These are phyloP conservation scores for Naja naja DNA, from an alignment of 2,113 vertebrate species.

Conservation along the genomic window DNA sequence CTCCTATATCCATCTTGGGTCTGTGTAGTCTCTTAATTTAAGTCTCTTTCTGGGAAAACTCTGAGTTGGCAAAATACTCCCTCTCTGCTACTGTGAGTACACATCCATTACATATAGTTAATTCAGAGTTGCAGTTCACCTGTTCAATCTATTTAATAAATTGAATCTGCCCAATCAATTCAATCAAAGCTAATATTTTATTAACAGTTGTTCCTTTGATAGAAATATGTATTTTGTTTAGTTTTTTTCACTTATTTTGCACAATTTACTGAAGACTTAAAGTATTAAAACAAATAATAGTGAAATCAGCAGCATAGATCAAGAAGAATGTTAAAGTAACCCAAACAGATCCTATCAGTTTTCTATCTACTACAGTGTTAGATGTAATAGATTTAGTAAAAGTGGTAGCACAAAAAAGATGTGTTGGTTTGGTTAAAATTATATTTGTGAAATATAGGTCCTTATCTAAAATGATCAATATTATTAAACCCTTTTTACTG, in stretches of 20 bases:
- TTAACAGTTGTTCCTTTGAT: not conserved
- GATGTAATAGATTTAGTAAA: not conserved
- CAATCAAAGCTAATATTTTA: not conserved
- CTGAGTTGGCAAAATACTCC: not conserved
- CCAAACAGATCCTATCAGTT: not conserved
- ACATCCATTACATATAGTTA: not conserved
- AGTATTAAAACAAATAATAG: not conserved
- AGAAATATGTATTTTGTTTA: not conserved
- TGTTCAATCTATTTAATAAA: not conserved
- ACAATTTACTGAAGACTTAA: not conserved
- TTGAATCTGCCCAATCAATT: not conserved
- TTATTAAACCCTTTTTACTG: not conserved
- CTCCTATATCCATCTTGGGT: not conserved
- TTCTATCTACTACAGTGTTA: not conserved
- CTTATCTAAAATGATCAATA: not conserved
- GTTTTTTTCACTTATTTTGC: not conserved
- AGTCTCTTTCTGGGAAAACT: not conserved
- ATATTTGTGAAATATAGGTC: not conserved
- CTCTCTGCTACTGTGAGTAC: not conserved
- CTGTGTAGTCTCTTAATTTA: not conserved
- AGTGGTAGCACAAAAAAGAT: not conserved
- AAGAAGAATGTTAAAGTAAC: not conserved
- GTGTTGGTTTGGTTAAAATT: not conserved
- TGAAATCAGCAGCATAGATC: not conserved
- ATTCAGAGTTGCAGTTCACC: not conserved